Base-by-base conservation (phyloP, 2,888 invertebrate genomes). In the Entomobrya proxima region DNA sequence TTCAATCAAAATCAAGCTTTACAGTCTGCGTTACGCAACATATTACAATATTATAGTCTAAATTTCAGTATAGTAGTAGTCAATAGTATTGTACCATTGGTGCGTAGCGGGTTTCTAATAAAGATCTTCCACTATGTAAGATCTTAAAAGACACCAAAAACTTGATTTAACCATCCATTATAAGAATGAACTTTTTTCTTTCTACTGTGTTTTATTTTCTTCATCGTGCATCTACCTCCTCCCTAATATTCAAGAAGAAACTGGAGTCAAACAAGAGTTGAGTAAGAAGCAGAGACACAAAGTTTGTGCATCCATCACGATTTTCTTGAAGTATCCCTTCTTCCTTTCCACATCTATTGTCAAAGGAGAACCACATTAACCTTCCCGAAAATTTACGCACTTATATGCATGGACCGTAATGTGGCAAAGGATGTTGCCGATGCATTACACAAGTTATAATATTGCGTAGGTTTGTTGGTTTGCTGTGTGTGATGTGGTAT, bases 161-260 rank as follows among this genome's bases (percentile, higher is more conserved):
- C 6, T 44, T 40, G 40, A 69, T 24, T 40, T 40, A 13, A 47
- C 30, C 27, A 32, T 78, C 78, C 67, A 80, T 80, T 80, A 80
- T n/a, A 52, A 80, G 69, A 55, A 80, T 80, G 80, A 80, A 55
- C 69, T 80, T 80, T 80, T 80, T 69, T 52, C 21, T 30, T n/a
- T 44, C n/a, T 2, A n/a, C 3, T 44, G 2, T 13, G 11, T 11
- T 44, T 13, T 24, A 11, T 24, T 55, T 55, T 15, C 11, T 55
- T 7, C 55, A 11, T 50, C 52, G 18, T 24, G 18, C 50, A 47
- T n/a, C 75, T 30, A 50, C 74, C 52, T 55, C n/a, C n/a, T 18
- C 2, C 3, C 40, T 27, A 44, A 9, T 18, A 72, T 27, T 15
- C 6, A 11, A 7, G 13, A 21, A 44, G 24, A 6, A 11, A 61